phyloP scores from a whole-genome alignment of 2,113 vertebrate genomes.

The Grammomys dolichurus region DNA sequence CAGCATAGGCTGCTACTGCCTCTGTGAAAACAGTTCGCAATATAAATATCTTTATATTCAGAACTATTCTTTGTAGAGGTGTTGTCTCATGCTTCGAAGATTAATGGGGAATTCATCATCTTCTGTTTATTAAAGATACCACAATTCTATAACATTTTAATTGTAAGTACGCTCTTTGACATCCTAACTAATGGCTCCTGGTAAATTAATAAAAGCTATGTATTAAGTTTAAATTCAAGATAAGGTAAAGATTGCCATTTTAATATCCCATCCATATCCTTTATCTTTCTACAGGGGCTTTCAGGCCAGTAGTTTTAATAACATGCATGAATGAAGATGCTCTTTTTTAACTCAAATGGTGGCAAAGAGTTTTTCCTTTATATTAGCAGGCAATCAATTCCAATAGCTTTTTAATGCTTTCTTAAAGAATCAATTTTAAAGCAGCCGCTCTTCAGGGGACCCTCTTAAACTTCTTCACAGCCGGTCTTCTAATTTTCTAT shows the following conservation, averaged over 20 bases:
- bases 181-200: slow-evolving; percentile 89
- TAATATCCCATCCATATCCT: slow-evolving; percentile 91
- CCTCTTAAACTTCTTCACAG: slow-evolving; percentile 90
- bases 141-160: slow-evolving; percentile 87
- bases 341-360: slow-evolving; percentile 91
- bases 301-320: slow-evolving; percentile 95
- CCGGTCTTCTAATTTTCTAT: slow-evolving; percentile 91
- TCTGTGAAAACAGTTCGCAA: slow-evolving; percentile 76
- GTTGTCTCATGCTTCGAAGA: slow-evolving; percentile 84
- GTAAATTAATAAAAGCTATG: slow-evolving; percentile 90
- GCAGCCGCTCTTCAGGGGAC: slow-evolving; percentile 90
- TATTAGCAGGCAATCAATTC: slow-evolving; percentile 95
- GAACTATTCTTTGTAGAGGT: slow-evolving; percentile 79
- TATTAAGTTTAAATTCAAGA: slow-evolving; percentile 90
- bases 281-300: slow-evolving; percentile 91
- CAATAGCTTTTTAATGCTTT: slow-evolving; percentile 94
- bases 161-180: slow-evolving; percentile 88
- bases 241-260: slow-evolving; percentile 89
- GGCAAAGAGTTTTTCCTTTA: slow-evolving; percentile 90
- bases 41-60: slow-evolving; percentile 82
- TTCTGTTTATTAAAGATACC: slow-evolving; percentile 88
- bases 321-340: slow-evolving; percentile 94
- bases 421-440: slow-evolving; percentile 92
- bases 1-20: slow-evolving; percentile 80
- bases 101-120: slow-evolving; percentile 86